Evolutionary conservation across 1,140 invertebrate species (phyloP), one percentile per base, ranked within the genome.

Genomic region (Euglossa dilemma): DNA sequence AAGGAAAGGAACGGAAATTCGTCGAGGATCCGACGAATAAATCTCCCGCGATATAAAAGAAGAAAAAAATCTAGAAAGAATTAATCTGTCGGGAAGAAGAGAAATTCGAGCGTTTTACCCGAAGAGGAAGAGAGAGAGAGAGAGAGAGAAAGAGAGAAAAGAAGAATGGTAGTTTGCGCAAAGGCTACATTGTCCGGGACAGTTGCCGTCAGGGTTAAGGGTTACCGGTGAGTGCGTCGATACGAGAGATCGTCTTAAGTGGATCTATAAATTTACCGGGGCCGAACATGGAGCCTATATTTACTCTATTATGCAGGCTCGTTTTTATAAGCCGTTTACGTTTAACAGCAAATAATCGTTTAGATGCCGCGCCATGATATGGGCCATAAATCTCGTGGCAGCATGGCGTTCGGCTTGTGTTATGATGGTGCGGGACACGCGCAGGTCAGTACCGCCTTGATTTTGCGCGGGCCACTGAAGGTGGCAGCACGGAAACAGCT

Each of bases 261-360:
- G 93, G 91, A 91, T 89, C 92, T 92, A 93, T 93, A 93, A 93
- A 93, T 94, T 91, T 87, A 85, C 69, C 78, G 59, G 57, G 71
- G 56, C 64, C 54, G 83, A 90, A 87, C 87, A 91, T 88, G 88
- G 89, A 92, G 92, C 91, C 93, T 94, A 93, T 94, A 94, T 94
- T 94, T 94, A 94, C 93, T 94, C 94, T 93, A 94, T 94, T 93
- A 94, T 93, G 92, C 90, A 92, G 91, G 88, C 90, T 88, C 89
- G 88, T 91, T 93, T 93, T 92, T 91, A 90, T 91, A 91, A 92
- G 90, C 91, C 88, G 88, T 93, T 93, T 92, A 92, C 91, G 91
- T 92, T 94, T 93, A 92, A 93, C 91, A 91, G 89, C 92, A 91
- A 93, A 92, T 93, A 92, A 93, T 93, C 92, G 91, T 93, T 91